These are phyloP conservation scores for Coreius guichenoti DNA, from an alignment of 2,797 vertebrate genomes.

Conservation along the genomic window DNA sequence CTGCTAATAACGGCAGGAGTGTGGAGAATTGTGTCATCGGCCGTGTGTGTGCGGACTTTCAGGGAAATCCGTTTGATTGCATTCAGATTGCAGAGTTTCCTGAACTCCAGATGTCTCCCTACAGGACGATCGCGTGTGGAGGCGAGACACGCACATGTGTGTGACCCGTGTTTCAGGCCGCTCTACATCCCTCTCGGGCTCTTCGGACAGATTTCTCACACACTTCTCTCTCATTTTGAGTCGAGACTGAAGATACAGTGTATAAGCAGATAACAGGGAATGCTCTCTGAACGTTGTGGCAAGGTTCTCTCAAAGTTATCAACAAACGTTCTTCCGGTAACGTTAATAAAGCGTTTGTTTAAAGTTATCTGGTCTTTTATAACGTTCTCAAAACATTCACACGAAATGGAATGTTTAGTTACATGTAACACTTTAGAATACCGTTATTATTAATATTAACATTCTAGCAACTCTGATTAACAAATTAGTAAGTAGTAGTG, in stretches of 20 bases:
- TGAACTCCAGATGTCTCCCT: conserved; percentile 45
- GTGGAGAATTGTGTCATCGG: conserved; percentile 36
- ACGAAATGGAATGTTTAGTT: too few species aligned
- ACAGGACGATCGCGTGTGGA: conserved; percentile 38
- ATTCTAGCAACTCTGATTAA: too few species aligned
- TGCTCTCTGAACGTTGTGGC: too few species aligned
- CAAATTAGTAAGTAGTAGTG: too few species aligned
- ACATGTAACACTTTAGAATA: too few species aligned
- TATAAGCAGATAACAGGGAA: too few species aligned
- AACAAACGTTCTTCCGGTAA: too few species aligned
- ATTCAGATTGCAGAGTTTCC: conserved; percentile 50
- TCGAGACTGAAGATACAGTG: not conserved
- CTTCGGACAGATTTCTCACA: not conserved
- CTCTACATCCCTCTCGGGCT: not conserved
- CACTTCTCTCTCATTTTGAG: not conserved
- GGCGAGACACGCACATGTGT: conserved; percentile 25
- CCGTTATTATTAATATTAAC: too few species aligned
- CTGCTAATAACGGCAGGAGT: conserved; percentile 6
- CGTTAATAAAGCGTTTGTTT: too few species aligned
- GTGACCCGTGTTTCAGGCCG: conserved; percentile 5
- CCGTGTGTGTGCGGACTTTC: conserved; percentile 49
- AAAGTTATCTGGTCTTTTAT: too few species aligned
- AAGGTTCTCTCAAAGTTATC: too few species aligned
- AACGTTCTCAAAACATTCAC: too few species aligned
- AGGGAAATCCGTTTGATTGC: conserved; percentile 55